Percentiles rank a stretch among this genome's conserved stretches.
phyloP scores from a whole-genome alignment of 2,888 invertebrate genomes.

The Caenorhabditis zanzibari region DNA sequence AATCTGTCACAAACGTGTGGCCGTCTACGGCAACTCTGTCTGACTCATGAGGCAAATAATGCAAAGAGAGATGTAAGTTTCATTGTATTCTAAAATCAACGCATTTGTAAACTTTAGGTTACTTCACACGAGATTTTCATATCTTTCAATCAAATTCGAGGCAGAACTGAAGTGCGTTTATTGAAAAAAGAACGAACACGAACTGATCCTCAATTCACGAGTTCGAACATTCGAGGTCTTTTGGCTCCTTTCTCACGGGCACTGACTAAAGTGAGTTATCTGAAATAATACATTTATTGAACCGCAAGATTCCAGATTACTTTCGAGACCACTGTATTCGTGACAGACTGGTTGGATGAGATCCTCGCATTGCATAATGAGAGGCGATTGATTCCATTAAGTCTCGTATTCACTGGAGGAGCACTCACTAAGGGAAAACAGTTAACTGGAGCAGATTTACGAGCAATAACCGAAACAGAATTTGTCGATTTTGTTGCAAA shows the following conservation, averaged over 20 bases:
- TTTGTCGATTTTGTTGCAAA: constrained; percentile 69
- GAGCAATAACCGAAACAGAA: constrained; percentile 64
- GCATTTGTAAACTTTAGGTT: constrained; percentile 24
- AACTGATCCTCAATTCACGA: constrained; percentile 36
- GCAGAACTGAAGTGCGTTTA: constrained; percentile 54
- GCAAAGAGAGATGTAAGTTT: constrained; percentile 45
- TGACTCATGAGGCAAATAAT: constrained; percentile 24
- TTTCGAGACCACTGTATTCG: constrained; percentile 56
- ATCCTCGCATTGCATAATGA: constrained; percentile 50
- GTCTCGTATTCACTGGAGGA: constrained; percentile 70
- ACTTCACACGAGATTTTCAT: constrained; percentile 60
- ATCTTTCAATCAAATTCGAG: constrained; percentile 55
- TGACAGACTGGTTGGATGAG: constrained; percentile 61
- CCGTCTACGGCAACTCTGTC: constrained; percentile 44
- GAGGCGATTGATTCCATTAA: constrained; percentile 56
- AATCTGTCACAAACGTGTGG: constrained; percentile 57
- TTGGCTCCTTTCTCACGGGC: constrained; percentile 54
- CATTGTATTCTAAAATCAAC: not conserved
- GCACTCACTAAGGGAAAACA: constrained; percentile 64
- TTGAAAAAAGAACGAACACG: constrained; percentile 58
- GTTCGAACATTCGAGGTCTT: constrained; percentile 29
- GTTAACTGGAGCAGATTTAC: constrained; percentile 71
- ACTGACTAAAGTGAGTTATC: constrained; percentile 32
- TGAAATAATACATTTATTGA: not conserved
- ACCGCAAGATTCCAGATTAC: constrained; percentile 45